phyloP scores from a whole-genome alignment of 2,113 vertebrate genomes.

The Syngnathus typhle region DNA sequence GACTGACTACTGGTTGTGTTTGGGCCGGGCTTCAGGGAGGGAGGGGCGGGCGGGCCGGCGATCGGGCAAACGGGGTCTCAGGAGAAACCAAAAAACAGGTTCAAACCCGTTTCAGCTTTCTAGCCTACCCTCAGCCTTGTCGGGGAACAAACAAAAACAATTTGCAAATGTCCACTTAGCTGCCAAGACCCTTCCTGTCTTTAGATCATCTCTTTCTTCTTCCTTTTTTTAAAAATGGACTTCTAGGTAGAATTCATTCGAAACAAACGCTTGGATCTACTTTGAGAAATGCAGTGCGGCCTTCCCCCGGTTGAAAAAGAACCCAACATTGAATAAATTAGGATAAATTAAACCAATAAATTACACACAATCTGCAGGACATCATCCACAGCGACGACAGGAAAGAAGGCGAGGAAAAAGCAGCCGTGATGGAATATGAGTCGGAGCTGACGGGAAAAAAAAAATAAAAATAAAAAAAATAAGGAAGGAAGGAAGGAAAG shows the following conservation, averaged over 20 bases:
- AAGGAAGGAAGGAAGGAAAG: background rate
- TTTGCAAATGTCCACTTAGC: constrained; percentile 42
- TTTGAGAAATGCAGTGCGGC: constrained; percentile 93
- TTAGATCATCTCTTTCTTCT: background rate
- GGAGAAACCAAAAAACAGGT: constrained; percentile 49
- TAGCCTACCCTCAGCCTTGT: constrained; percentile 36
- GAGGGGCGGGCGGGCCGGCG: background rate
- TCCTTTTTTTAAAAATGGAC: constrained; percentile 7
- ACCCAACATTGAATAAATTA: constrained; percentile 96
- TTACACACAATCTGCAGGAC: constrained; percentile 98
- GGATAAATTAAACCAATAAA: constrained; percentile 99
- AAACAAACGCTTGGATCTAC: constrained; percentile 69
- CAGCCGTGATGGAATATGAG: constrained; percentile 49
- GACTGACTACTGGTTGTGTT: constrained; percentile 84
- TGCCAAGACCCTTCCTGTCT: constrained; percentile 44
- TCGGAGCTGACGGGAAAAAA: constrained; percentile 45
- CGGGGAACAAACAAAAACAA: constrained; percentile 23
- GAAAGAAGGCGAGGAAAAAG: constrained; percentile 52
- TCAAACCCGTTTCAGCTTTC: constrained; percentile 49
- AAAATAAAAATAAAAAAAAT: too few species aligned
- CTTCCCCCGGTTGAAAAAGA: constrained; percentile 66
- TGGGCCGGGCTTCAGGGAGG: constrained; percentile 33
- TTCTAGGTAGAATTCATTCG: constrained; percentile 38
- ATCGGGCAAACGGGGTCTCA: constrained; percentile 32
- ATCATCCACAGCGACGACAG: constrained; percentile 79